Conservation (phyloP, 2,888 invertebrate species). For the Antitype chi region DNA sequence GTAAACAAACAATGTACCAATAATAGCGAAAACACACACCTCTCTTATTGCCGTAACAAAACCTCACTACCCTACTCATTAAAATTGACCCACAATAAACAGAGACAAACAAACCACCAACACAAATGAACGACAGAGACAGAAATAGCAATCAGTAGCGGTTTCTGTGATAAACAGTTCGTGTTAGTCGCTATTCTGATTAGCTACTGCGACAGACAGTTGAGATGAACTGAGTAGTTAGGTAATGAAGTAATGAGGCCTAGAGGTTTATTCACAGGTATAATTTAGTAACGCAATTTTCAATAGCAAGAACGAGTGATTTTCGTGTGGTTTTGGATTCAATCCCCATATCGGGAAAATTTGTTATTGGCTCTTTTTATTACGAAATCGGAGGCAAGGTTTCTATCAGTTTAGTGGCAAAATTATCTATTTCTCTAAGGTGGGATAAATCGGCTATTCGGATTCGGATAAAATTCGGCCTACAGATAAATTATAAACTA, state of each 20-base stretch:
- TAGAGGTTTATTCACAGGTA: too few species aligned
- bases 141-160: slow-evolving; percentile 31
- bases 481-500: too few species aligned
- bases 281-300: neutral
- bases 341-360: too few species aligned
- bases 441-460: too few species aligned
- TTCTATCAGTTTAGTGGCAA: neutral
- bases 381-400: neutral
- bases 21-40: neutral
- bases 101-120: slow-evolving; percentile 8
- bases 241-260: neutral
- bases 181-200: slow-evolving; percentile 24
- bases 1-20: too few species aligned
- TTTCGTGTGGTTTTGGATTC: neutral
- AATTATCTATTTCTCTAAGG: neutral
- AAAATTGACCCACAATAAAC: slow-evolving; percentile 13
- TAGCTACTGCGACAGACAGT: slow-evolving; percentile 11
- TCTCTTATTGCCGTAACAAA: neutral
- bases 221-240: slow-evolving; percentile 12
- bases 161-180: slow-evolving; percentile 41
- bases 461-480: too few species aligned
- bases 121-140: slow-evolving; percentile 27
- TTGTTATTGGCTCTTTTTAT: neutral
- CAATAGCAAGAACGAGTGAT: neutral
- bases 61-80: slow-evolving; percentile 8